Evolutionary conservation across 2,113 vertebrate genomes (phyloP), one percentile per base, ranked within the genome.

Genomic region (Oncorhynchus clarkii): DNA sequence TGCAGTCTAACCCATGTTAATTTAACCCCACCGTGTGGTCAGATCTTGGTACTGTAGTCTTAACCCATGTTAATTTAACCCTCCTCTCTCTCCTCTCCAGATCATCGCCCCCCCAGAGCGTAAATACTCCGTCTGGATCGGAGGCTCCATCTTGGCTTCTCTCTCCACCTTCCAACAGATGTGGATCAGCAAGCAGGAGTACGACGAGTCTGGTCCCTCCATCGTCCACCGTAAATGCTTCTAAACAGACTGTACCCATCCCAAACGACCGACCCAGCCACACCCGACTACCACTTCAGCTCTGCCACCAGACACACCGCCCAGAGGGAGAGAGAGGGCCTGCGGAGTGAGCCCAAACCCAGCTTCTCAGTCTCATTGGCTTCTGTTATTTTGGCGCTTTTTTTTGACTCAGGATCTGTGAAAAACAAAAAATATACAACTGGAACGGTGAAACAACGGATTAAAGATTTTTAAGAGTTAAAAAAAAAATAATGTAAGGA

Each of bases 161-260:
- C 95, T 99, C 91, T 99, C 98, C 92, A 99, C 97, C 94, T 99
- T 99, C 96, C 98, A 99, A 94, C 97, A 99, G 95, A 99, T 99
- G 97, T 99, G 98, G 97, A 99, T 99, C 95, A 99, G 96, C 95
- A 99, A 99, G 95, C 98, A 99, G 92, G 98, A 99, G 90, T 99
- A 99, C 0, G 97, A 99, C 13, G 97, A 99, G 93, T 97, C 98
- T 1, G 97, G 97, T 85, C 97, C 98, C 66, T 99, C 98, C 96
- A 99, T 99, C 77, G 97, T 99, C 91, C 98, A 99, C 96, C 96
- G 97, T 89, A 99, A 99, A 95, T 99, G 98, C 95, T 99, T 99
- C 95, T 99, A 99, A 97, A 96, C 89, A 91, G 96, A 97, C 97
- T 98, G 94, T 95, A 95, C 95, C 92, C 90, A 7, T 68, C 84